phyloP scores from a whole-genome alignment of 2,113 vertebrate species.

The Pseudorectes ferrugineus region DNA sequence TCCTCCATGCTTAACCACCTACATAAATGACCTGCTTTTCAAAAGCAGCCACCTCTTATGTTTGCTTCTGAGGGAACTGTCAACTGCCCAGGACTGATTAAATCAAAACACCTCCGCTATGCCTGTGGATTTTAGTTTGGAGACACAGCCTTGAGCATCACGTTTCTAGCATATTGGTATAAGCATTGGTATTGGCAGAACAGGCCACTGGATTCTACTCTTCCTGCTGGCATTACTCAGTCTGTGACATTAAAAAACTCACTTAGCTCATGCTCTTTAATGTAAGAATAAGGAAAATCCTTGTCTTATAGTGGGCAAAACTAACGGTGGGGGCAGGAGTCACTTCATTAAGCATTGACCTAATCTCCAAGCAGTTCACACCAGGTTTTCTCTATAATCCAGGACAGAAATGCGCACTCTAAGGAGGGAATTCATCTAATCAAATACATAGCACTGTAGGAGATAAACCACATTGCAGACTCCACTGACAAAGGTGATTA shows the following conservation, averaged over 20 bases:
- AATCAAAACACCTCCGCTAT: neutral
- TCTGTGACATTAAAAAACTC: neutral
- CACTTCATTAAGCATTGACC: neutral
- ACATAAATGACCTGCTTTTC: neutral
- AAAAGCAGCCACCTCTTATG: neutral
- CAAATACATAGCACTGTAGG: neutral
- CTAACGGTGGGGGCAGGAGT: neutral
- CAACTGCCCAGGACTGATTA: neutral
- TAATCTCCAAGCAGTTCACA: neutral
- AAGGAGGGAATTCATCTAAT: neutral
- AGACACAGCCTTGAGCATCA: neutral
- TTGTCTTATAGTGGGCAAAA: neutral
- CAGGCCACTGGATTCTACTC: neutral
- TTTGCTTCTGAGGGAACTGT: neutral
- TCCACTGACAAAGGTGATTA: constrained; percentile 24
- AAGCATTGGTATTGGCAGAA: neutral
- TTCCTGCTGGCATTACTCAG: neutral
- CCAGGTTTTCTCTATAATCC: neutral
- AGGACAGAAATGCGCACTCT: neutral
- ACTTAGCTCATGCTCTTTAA: neutral
- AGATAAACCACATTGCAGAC: constrained; percentile 13
- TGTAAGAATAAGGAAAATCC: neutral
- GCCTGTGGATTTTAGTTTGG: neutral
- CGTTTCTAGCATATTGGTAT: neutral
- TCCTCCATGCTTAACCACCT: neutral